Evolutionary conservation across 2,113 vertebrate species (phyloP).

Genomic region (Alexandromys fortis): DNA sequence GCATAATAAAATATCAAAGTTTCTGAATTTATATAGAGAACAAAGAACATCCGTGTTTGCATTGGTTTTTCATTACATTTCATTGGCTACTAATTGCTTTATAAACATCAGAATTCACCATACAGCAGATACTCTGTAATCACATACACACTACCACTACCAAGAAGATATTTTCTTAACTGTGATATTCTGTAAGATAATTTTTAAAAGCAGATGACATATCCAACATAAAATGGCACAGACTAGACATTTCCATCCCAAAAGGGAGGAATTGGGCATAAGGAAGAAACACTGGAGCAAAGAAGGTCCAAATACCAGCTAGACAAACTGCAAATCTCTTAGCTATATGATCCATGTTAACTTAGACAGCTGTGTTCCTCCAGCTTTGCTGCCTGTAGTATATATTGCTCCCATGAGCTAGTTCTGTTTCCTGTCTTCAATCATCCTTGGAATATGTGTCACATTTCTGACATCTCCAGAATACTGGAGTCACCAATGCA

Average conservation of each 20-base stretch:
- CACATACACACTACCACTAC: neutral
- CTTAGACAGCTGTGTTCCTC: no score
- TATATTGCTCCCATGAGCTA: neutral
- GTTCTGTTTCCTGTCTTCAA: neutral
- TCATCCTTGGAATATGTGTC: neutral
- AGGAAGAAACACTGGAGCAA: neutral
- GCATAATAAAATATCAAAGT: neutral
- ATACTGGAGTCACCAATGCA: no score
- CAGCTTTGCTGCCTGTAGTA: neutral
- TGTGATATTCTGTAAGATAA: neutral
- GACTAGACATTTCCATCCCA: neutral
- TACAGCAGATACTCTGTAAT: fast-evolving
- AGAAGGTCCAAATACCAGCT: neutral
- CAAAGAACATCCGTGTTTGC: fast-evolving
- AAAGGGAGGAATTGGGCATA: neutral
- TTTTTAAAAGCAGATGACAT: no score
- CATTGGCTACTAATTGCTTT: neutral
- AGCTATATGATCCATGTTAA: neutral
- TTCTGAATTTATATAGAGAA: neutral
- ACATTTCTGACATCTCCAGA: neutral
- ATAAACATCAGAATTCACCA: neutral
- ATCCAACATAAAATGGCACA: neutral
- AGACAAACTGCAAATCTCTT: neutral
- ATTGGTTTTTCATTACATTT: no score
- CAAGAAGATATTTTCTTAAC: neutral